Base-by-base conservation (phyloP, 1,140 invertebrate genomes). In the Lepeophtheirus salmonis region DNA sequence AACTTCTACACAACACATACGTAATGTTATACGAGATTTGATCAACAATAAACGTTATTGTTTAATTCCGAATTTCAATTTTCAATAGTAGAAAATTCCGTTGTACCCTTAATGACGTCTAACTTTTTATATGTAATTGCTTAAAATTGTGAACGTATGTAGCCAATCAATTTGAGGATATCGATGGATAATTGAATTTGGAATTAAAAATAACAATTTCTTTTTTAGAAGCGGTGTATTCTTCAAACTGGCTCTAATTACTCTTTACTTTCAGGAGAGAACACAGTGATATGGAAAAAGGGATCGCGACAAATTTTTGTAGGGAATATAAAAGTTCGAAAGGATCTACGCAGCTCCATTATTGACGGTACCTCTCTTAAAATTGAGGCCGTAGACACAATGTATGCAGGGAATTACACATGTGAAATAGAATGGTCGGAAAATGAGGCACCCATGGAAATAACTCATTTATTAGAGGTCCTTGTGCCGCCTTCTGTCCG, bases 381-480 rank as follows among this genome's bases (percentile, higher is more conserved):
- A 16, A 25, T 57, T 25, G 25, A 41, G 25, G 55, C 20, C 16
- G 30, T 21, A 17, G 55, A 57, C 26, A 57, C 55, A 14, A n/a
- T 18, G 14, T 54, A 54, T 22, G n/a, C 52, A 54, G 55, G 55
- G 4, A 57, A 41, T 18, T 57, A 57, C 55, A 57, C 55, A 13
- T 57, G 52, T 25, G 55, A 57, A 25, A 41, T 57, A 12, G 55
- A 57, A 21, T 57, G 30, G 23, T 57, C 55, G 2, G 13, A 25
- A 20, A 41, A 57, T 14, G 22, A 57, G 55, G 20, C 55, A 1
- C 52, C 55, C 10, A 16, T 30, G 13, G 17, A 17, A 17, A 25
- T 57, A 21, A 57, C 23, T 18, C 55, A 57, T 57, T 57, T 23
- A 14, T 21, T 57, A 12, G 23, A 57, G 30, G 55, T 57, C 26